These are phyloP conservation scores for Percopsis transmontana DNA, from an alignment of 2,113 vertebrate species.

Conservation along the genomic window DNA sequence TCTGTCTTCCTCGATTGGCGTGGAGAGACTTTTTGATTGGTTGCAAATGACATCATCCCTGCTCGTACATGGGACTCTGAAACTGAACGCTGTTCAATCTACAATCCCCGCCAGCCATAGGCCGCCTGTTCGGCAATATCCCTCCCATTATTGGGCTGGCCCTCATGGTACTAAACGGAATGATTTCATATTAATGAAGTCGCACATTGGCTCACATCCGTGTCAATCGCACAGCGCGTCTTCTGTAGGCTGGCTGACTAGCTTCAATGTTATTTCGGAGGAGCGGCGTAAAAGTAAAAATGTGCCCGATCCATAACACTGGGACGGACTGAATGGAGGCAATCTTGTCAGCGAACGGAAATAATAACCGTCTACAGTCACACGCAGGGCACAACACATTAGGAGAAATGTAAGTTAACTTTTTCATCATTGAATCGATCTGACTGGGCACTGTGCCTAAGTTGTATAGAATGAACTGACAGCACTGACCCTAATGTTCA, in stretches of 20 bases:
- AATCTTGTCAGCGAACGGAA: slow-evolving; percentile 51
- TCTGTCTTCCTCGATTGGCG: slow-evolving; percentile 44
- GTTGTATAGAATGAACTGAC: slow-evolving; percentile 14
- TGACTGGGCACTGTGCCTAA: slow-evolving; percentile 34
- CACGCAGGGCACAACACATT: slow-evolving; percentile 54
- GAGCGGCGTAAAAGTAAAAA: slow-evolving; percentile 88
- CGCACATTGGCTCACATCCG: slow-evolving; percentile 67
- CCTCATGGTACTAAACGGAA: slow-evolving; percentile 39
- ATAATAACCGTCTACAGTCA: slow-evolving; percentile 51
- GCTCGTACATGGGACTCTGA: slow-evolving; percentile 43
- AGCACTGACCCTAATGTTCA: not conserved
- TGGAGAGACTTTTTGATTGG: slow-evolving; percentile 81
- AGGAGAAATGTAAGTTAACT: slow-evolving; percentile 52
- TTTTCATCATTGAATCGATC: slow-evolving; percentile 5
- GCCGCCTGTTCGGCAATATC: slow-evolving; percentile 29
- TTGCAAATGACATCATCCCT: slow-evolving; percentile 91
- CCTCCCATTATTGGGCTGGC: slow-evolving; percentile 63
- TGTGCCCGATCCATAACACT: slow-evolving; percentile 82
- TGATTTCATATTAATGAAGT: slow-evolving; percentile 63
- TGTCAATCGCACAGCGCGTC: slow-evolving; percentile 69
- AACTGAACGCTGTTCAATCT: slow-evolving; percentile 49
- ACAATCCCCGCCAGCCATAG: slow-evolving; percentile 40
- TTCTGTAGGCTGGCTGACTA: slow-evolving; percentile 74
- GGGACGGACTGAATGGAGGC: slow-evolving; percentile 82
- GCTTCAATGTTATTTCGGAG: slow-evolving; percentile 81